Evolutionary conservation across 2,797 vertebrate genomes (phyloP).

Genomic region (Prionace glauca): DNA sequence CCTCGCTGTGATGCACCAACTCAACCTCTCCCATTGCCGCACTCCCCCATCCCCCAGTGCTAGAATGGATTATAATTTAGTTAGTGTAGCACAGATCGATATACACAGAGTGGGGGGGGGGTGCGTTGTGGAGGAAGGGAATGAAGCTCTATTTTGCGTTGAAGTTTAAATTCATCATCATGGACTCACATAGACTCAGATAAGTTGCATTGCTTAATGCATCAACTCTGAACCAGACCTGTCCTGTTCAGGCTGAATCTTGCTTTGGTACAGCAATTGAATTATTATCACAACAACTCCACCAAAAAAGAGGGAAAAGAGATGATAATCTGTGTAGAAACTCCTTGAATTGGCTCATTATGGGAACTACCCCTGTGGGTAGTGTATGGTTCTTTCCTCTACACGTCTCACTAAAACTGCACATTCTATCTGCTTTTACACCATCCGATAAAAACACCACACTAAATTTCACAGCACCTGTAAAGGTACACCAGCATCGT

Average conservation of each 20-base stretch:
- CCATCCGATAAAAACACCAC: too few species aligned
- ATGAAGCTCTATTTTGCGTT: neutral
- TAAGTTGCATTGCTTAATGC: neutral
- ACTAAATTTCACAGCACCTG: neutral
- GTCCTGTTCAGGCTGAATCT: constrained; percentile 1
- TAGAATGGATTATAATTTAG: neutral
- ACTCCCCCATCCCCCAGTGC: too few species aligned
- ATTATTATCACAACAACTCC: neutral
- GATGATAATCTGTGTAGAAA: neutral
- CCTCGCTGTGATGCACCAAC: neutral
- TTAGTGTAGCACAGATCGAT: neutral
- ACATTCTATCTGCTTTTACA: too few species aligned
- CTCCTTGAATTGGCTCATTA: neutral
- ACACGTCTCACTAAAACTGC: too few species aligned
- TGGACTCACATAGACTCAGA: neutral
- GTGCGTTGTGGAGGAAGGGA: too few species aligned
- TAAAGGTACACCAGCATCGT: neutral
- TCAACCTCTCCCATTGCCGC: too few species aligned
- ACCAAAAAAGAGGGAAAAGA: neutral
- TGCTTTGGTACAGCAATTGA: constrained; percentile 6
- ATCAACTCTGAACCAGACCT: neutral
- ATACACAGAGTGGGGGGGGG: neutral
- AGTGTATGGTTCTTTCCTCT: neutral
- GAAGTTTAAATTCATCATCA: neutral
- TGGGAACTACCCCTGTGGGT: neutral